Evolutionary conservation across 2,888 invertebrate species (phyloP).

Genomic region (Lycophotia porphyrea): DNA sequence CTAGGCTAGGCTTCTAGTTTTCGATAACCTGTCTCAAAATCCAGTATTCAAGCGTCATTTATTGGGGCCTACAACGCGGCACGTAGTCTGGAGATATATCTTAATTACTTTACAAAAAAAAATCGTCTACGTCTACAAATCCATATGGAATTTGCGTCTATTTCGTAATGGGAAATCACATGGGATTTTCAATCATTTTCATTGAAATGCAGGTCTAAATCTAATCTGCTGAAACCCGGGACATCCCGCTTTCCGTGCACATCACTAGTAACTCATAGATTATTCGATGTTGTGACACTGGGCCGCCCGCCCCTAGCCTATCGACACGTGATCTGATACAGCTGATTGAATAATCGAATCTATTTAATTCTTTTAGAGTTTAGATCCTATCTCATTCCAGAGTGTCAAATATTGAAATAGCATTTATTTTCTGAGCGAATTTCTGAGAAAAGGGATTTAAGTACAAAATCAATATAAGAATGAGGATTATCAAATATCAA

Average conservation of each 20-base stretch:
- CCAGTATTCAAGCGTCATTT: constrained; percentile 31
- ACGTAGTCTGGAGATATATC: not conserved
- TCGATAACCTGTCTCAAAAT: constrained; percentile 22
- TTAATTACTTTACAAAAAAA: not conserved
- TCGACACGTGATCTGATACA: constrained; percentile 54
- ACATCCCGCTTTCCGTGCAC: constrained; percentile 23
- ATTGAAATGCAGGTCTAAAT: constrained; percentile 30
- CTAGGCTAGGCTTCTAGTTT: constrained; percentile 60
- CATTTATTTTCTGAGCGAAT: not conserved
- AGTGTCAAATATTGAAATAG: constrained; percentile 3
- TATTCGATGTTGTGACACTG: constrained; percentile 84
- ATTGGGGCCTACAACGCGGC: constrained; percentile 5
- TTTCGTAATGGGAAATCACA: constrained; percentile 3
- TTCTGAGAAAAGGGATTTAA: not conserved
- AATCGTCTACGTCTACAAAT: not conserved
- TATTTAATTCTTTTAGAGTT: constrained; percentile 40
- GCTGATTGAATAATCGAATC: constrained; percentile 61
- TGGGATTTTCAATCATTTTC: constrained; percentile 9
- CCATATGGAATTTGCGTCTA: not conserved
- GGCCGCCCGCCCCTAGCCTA: constrained; percentile 61
- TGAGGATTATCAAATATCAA: not conserved
- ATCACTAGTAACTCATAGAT: constrained; percentile 80
- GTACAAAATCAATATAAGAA: not conserved
- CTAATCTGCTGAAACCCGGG: constrained; percentile 34
- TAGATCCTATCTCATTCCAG: not conserved